phyloP scores from a whole-genome alignment of 2,797 vertebrate species.

The Brachyalestes nurse region DNA sequence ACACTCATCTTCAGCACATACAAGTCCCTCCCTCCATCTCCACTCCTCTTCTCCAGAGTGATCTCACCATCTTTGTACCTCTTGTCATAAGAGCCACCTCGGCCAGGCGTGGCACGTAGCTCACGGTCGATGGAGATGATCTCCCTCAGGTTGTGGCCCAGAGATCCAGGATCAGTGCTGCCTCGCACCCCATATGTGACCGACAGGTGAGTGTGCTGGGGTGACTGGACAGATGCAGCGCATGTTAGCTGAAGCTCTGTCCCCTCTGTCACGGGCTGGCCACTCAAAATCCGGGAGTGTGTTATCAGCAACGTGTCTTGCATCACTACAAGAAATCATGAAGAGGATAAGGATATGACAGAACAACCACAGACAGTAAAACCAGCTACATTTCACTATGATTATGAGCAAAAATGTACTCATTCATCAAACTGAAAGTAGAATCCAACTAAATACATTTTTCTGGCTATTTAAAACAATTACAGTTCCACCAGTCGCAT shows the following conservation, averaged over 20 bases:
- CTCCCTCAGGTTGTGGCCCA: constrained; percentile 76
- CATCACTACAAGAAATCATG: constrained; percentile 77
- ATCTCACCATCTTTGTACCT: constrained; percentile 80
- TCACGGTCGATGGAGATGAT: constrained; percentile 82
- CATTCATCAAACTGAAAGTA: no score
- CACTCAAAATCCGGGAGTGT: constrained; percentile 72
- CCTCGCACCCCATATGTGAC: constrained; percentile 80
- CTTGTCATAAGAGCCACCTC: constrained; percentile 67
- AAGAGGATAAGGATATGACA: constrained; percentile 10
- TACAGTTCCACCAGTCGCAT: no score
- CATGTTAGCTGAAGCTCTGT: constrained; percentile 83
- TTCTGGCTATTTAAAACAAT: no score
- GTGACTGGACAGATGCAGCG: constrained; percentile 75
- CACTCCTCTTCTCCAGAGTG: constrained; percentile 80
- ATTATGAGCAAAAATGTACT: no score
- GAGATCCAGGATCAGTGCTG: constrained; percentile 44
- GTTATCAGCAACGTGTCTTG: constrained; percentile 84
- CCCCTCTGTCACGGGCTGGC: constrained; percentile 80
- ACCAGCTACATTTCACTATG: no score
- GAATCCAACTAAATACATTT: no score
- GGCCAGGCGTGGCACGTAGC: constrained; percentile 74
- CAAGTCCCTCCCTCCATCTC: constrained; percentile 68
- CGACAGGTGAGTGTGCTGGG: constrained; percentile 86
- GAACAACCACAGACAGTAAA: no score
- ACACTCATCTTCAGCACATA: constrained; percentile 82